Percentiles rank a stretch among this genome's conserved stretches.
Evolutionary conservation across 2,113 vertebrate genomes (phyloP).

Genomic region (Chelonoidis abingdonii): DNA sequence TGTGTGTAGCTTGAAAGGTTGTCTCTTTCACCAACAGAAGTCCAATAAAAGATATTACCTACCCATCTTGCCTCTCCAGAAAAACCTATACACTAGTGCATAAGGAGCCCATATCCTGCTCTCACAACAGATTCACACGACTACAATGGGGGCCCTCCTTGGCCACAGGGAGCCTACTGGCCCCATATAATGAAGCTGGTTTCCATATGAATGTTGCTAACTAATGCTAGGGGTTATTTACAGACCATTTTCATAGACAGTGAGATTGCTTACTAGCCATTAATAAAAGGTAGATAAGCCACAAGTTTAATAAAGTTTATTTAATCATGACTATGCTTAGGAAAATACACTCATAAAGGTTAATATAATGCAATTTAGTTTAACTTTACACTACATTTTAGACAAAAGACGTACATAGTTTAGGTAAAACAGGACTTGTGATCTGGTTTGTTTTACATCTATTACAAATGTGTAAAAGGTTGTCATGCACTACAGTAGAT

Average conservation of each 20-base stretch:
- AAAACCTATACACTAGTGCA: rapidly evolving
- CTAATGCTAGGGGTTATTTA: not conserved
- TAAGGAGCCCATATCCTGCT: rapidly evolving
- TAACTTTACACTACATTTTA: constrained; percentile 82
- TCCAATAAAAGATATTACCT: not conserved
- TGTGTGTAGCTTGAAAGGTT: not conserved
- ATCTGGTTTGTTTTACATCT: constrained; percentile 79
- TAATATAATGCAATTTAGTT: constrained; percentile 84
- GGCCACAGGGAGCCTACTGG: not conserved
- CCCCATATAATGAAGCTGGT: not conserved
- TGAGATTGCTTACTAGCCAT: not conserved
- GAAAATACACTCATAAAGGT: constrained; percentile 83
- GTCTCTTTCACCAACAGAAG: not conserved
- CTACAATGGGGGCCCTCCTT: not conserved
- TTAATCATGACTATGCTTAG: constrained; percentile 84
- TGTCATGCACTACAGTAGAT: constrained; percentile 79
- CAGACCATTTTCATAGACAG: not conserved
- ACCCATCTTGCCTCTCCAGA: not conserved
- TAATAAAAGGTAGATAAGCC: constrained; percentile 53
- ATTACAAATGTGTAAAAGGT: constrained; percentile 84
- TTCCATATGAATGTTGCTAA: not conserved
- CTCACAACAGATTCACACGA: rapidly evolving
- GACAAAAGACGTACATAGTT: constrained; percentile 78
- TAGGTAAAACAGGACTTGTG: constrained; percentile 74
- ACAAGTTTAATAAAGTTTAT: constrained; percentile 81